Evolutionary conservation across 1,140 invertebrate genomes (phyloP).

Genomic region (Diorhabda sublineata): DNA sequence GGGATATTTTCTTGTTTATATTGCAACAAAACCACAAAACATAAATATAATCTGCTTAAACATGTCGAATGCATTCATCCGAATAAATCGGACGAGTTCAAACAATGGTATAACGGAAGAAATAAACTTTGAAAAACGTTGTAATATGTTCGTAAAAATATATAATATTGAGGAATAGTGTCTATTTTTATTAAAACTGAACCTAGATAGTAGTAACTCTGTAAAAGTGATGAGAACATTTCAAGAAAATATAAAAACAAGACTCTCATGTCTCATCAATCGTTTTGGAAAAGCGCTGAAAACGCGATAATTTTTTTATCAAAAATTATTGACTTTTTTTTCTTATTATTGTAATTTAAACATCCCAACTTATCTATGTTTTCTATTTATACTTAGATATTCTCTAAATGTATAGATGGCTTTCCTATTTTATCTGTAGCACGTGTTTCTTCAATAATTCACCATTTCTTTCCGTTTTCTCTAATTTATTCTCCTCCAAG

Average conservation of each 20-base stretch:
- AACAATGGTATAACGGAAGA: not conserved
- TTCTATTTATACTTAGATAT: no score
- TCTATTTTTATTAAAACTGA: not conserved
- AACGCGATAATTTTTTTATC: no score
- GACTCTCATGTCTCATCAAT: not conserved
- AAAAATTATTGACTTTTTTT: no score
- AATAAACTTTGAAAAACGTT: not conserved
- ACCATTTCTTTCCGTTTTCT: no score
- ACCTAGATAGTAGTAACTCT: not conserved
- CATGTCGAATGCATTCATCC: conserved; percentile 37
- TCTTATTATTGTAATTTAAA: no score
- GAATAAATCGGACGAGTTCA: not conserved
- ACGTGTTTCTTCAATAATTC: no score
- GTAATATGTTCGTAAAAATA: not conserved
- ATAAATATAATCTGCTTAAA: conserved; percentile 33
- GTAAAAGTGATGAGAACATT: no score
- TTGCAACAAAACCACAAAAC: conserved; percentile 39
- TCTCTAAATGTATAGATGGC: no score
- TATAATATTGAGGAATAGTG: not conserved
- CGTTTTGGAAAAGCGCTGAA: not conserved
- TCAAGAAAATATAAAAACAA: not conserved
- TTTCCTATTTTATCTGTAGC: no score
- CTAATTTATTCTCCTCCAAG: no score
- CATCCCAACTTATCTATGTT: no score
- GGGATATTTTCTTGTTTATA: conserved; percentile 49